A percentile compares a stretch with the other conserved stretches of the same genome.
Conservation (phyloP, 2,113 vertebrate genomes). For the Tragelaphus buxtoni region DNA sequence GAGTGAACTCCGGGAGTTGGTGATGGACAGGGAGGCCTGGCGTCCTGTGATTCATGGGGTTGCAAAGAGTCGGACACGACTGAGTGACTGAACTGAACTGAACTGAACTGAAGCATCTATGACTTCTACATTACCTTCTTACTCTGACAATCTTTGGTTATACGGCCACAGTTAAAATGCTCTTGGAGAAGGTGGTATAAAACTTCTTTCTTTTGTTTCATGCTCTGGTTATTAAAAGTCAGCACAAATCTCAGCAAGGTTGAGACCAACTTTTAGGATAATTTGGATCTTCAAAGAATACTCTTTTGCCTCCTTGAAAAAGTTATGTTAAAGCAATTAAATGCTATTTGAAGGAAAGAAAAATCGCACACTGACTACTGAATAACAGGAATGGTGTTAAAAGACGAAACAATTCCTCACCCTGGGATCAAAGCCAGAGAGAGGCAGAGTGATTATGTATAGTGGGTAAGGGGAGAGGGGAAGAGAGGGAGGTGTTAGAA, state of each 20-base stretch:
- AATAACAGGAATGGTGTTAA: constrained; percentile 47
- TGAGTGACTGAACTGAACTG: too few species aligned
- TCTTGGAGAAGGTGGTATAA: constrained; percentile 17
- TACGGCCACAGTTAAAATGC: background rate
- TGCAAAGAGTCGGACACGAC: too few species aligned
- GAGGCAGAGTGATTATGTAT: background rate
- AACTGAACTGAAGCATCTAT: background rate
- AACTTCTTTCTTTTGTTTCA: constrained; percentile 44
- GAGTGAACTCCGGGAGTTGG: too few species aligned
- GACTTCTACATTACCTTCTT: background rate
- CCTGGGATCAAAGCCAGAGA: constrained; percentile 61
- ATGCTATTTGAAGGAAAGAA: constrained; percentile 49
- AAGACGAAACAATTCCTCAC: constrained; percentile 35
- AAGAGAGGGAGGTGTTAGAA: background rate
- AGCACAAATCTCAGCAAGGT: constrained; percentile 1
- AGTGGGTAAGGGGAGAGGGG: background rate
- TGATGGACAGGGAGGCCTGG: too few species aligned
- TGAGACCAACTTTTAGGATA: constrained; percentile 41
- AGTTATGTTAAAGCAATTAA: constrained; percentile 58
- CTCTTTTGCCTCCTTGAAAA: constrained; percentile 42
- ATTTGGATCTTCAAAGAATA: constrained; percentile 57
- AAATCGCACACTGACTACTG: constrained; percentile 36
- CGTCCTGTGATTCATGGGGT: too few species aligned
- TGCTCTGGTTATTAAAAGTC: constrained; percentile 51
- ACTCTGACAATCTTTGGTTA: background rate